Base-by-base conservation (phyloP, 2,888 invertebrate species). In the Stegophylla sp. region DNA sequence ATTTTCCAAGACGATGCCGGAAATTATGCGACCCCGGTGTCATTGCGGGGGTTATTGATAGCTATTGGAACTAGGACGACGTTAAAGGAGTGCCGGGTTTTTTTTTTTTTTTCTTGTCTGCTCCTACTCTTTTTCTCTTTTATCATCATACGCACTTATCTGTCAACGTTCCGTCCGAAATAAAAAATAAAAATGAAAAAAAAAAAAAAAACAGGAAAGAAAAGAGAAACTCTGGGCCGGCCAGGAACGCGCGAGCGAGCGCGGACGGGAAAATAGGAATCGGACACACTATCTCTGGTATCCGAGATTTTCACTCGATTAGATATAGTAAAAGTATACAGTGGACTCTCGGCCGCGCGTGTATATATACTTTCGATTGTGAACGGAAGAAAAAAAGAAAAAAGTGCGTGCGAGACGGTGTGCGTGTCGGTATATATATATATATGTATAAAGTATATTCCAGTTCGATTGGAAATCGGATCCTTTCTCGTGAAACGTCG, bases 401-500 rank as follows among this genome's bases (percentile, higher is more conserved):
- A 20, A 72, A 34, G 3, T 34, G 34, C 34, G 34, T 34, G 34
- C 7, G 34, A 7, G 34, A 34, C 4, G 7, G 51, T 13, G 56
- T 59, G 13, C 13, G 61, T 5, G 28, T 28, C 34, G 7, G 34
- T 34, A 41, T 7, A 34, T 1, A 63, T 34, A 34, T 59, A 28
- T 51, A 71, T 56, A 41, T 15, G 4, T 23, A 43, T 56, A 56
- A 7, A 64, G 17, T 64, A 41, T 75, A 64, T 75, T 75, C 41
- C n/a, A 41, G 51, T 64, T 51, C 64, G 41, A 75, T 75, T 75
- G 64, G 64, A 64, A 64, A 75, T 75, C 53, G 64, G 34, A 17
- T 64, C 64, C 53, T 41, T 51, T 64, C 41, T 75, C 53, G 75
- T 75, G 75, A 75, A 75, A 75, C 13, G 64, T 64, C 75, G 75